Conservation (phyloP, 2,113 vertebrate species). For the Oreotrochilus melanogaster region DNA sequence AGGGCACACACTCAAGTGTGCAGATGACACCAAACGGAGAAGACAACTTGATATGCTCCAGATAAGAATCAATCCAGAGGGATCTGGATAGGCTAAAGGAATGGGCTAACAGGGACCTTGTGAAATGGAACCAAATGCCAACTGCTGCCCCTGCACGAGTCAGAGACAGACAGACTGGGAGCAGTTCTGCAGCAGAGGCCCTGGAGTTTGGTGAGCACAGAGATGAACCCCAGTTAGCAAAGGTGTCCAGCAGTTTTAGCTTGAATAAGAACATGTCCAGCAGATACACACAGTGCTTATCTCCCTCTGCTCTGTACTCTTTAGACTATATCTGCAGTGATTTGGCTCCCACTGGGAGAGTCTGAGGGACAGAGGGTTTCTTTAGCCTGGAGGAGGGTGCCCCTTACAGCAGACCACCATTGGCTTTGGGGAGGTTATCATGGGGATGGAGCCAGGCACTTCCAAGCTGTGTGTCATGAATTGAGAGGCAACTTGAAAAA, state of each 20-base stretch:
- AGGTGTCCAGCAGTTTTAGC: background rate
- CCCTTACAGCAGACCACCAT: background rate
- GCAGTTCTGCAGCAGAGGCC: rapidly evolving
- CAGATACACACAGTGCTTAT: background rate
- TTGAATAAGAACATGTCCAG: background rate
- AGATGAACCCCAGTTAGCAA: background rate
- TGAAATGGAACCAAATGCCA: background rate
- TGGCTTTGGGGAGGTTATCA: background rate
- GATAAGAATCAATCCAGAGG: background rate
- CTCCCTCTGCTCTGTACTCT: too few species aligned
- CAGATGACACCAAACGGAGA: background rate
- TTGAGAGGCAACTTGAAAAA: background rate
- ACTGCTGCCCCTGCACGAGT: background rate
- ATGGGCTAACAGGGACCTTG: background rate
- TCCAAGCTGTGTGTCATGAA: rapidly evolving
- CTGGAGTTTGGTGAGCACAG: background rate
- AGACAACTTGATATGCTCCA: background rate
- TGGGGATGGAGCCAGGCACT: background rate
- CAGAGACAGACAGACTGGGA: background rate
- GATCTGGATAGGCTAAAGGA: background rate
- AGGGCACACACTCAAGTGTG: background rate
- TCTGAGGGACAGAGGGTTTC: background rate
- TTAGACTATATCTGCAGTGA: background rate
- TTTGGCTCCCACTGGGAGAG: background rate
- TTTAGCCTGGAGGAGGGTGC: background rate